phyloP scores from a whole-genome alignment of 2,113 vertebrate genomes.

The Trochalopteron elliotii region DNA sequence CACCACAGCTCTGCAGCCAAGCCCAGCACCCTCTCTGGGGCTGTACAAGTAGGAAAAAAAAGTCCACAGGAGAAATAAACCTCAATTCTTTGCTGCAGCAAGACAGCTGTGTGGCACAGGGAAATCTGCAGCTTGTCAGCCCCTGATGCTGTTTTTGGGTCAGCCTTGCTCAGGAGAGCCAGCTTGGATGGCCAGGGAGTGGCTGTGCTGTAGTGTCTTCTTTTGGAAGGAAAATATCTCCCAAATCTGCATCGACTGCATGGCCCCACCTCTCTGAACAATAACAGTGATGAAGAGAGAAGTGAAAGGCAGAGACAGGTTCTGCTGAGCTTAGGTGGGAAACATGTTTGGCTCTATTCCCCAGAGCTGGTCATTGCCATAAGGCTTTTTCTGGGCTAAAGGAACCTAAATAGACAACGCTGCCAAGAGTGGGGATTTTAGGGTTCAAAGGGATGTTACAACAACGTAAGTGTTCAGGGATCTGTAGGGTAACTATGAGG shows the following conservation, averaged over 20 bases:
- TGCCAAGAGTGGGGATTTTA: background rate
- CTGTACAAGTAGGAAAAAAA: background rate
- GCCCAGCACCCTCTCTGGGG: background rate
- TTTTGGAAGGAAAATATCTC: background rate
- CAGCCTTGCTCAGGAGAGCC: background rate
- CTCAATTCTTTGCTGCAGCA: slow-evolving; percentile 4
- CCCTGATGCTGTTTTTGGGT: background rate
- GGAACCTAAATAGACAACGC: accelerated
- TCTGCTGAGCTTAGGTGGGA: background rate
- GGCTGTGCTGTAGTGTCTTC: background rate
- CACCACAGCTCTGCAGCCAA: background rate
- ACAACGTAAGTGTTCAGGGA: background rate
- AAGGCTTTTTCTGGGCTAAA: background rate
- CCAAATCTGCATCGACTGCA: background rate
- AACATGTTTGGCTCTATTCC: background rate
- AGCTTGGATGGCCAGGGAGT: background rate
- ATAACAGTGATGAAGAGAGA: background rate
- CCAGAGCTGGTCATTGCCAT: background rate
- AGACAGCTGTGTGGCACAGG: background rate
- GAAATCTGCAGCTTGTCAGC: background rate
- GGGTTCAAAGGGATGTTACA: background rate
- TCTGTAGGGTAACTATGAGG: background rate
- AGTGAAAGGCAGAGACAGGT: background rate
- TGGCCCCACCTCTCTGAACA: background rate
- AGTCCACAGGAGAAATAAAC: background rate